phyloP scores from a whole-genome alignment of 2,113 vertebrate genomes.

The Odontesthes bonariensis region DNA sequence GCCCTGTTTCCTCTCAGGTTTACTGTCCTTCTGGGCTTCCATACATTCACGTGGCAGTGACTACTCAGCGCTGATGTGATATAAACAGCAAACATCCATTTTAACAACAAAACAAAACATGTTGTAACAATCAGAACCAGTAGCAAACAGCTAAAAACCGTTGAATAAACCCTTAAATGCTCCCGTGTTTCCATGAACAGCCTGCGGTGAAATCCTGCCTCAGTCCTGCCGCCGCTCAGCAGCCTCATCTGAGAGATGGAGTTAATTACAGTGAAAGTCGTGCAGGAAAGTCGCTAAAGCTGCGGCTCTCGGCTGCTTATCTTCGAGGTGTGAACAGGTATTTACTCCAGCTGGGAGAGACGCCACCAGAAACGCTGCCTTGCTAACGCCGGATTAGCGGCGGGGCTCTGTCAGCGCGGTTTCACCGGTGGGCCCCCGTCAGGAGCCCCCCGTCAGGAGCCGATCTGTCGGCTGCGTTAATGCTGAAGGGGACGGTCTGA shows the following conservation, averaged over 20 bases:
- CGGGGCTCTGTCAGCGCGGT: constrained; percentile 60
- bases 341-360: constrained; percentile 73
- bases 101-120: too few species aligned
- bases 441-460: constrained; percentile 16
- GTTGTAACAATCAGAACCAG: too few species aligned
- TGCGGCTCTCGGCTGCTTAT: constrained; percentile 62
- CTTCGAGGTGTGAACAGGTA: constrained; percentile 69
- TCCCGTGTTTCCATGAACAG: too few species aligned
- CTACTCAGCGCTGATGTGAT: too few species aligned
- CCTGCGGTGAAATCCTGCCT: background rate
- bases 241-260: constrained; percentile 44
- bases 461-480: constrained; percentile 16
- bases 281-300: constrained; percentile 63
- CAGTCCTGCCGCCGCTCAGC: background rate
- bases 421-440: constrained; percentile 16
- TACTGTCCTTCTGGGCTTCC: too few species aligned
- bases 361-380: constrained; percentile 45
- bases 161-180: too few species aligned
- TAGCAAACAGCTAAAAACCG: too few species aligned
- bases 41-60: too few species aligned
- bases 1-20: too few species aligned
- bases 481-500: background rate
- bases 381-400: constrained; percentile 76
- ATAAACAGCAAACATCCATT: too few species aligned
- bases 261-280: constrained; percentile 73